Percentiles rank a stretch among this genome's conserved stretches.
phyloP scores from a whole-genome alignment of 2,113 vertebrate species.

The Chlamydotis undulata region DNA sequence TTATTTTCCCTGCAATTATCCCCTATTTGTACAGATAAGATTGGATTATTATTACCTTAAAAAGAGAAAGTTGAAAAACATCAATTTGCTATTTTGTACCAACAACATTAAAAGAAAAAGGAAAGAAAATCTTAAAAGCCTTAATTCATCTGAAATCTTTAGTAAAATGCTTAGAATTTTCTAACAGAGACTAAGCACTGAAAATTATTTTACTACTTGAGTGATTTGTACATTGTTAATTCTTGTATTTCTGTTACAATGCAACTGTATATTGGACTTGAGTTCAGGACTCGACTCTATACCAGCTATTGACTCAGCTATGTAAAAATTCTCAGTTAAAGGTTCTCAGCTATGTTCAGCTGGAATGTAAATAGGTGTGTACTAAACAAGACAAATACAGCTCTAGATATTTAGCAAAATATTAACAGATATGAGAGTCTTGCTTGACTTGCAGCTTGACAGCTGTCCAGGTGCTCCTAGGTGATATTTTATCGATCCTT shows the following conservation, averaged over 20 bases:
- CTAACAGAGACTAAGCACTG: not conserved
- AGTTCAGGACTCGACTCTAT: not conserved
- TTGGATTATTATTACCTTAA: not conserved
- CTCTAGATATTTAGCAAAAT: not conserved
- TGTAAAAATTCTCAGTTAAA: not conserved
- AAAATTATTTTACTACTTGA: not conserved
- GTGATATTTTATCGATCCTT: not conserved
- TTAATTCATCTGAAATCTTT: not conserved
- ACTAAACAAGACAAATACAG: not conserved
- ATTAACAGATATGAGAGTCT: not conserved
- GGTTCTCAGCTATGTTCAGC: not conserved
- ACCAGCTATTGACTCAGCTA: not conserved
- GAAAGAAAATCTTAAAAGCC: not conserved
- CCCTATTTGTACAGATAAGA: not conserved
- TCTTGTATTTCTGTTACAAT: not conserved
- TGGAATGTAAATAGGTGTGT: not conserved
- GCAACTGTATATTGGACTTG: not conserved
- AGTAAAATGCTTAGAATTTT: not conserved
- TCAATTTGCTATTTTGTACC: not conserved
- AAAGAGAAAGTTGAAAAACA: not conserved
- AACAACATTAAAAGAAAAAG: not conserved
- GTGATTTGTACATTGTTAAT: not conserved
- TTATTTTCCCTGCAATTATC: not conserved
- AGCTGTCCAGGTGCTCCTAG: not conserved
- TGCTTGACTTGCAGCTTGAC: not conserved